A percentile compares a stretch with the other conserved stretches of the same genome.
Evolutionary conservation across 2,113 vertebrate genomes (phyloP).

Genomic region (Bettongia penicillata): DNA sequence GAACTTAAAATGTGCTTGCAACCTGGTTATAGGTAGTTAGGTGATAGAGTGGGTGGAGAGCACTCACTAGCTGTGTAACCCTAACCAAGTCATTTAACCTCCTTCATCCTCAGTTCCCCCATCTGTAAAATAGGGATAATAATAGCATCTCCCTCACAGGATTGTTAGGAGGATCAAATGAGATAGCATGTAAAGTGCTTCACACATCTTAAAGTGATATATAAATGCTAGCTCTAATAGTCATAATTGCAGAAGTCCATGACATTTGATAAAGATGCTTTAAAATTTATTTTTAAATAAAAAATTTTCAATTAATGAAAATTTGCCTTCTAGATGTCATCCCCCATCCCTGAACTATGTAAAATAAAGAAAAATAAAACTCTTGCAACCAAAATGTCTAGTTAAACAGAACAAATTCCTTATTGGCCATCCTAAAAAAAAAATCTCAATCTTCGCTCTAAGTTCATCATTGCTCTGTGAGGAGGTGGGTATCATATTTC

Average conservation of each 20-base stretch:
- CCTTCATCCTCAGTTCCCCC: not conserved
- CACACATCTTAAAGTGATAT: not conserved
- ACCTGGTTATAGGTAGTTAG: not conserved
- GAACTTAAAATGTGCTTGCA: not conserved
- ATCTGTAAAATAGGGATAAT: not conserved
- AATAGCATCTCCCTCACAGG: not conserved
- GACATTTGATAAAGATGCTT: not conserved
- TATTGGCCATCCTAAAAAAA: not conserved
- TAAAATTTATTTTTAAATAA: not conserved
- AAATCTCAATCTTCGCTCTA: not conserved
- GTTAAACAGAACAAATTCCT: not conserved
- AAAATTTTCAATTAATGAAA: not conserved
- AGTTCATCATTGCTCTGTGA: not conserved
- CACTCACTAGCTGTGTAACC: not conserved
- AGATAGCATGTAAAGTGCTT: not conserved
- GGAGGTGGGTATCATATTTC: not conserved
- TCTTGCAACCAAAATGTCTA: not conserved
- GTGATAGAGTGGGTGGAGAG: too few species aligned
- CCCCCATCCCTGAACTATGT: not conserved
- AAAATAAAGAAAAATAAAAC: not conserved
- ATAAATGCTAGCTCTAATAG: not conserved
- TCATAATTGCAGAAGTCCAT: not conserved
- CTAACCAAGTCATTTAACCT: not conserved
- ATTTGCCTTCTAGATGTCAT: not conserved
- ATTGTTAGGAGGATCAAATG: not conserved